Base-by-base conservation (phyloP, 2,113 vertebrate species). In the Progne subis region DNA sequence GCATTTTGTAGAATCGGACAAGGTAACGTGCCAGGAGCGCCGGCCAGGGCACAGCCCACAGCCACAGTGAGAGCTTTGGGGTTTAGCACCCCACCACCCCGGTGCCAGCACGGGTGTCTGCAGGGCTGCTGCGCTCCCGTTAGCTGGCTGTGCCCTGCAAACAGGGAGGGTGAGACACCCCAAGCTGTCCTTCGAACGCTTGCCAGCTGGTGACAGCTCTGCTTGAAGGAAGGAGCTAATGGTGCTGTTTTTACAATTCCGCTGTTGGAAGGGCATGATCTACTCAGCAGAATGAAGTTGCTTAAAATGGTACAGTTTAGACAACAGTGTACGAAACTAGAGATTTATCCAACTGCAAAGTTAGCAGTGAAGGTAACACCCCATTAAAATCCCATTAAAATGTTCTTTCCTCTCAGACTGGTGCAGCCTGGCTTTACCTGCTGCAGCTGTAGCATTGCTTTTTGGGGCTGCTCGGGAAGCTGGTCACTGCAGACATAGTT, bases 1-100 rank as follows among this genome's bases (percentile, higher is more conserved):
- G 8, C 99, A 99, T 94, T 99, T 99, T 90, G 98, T 99, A 6
- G 98, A 99, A 34, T 99, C 98, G 0, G 96, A 97, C n/a, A 99
- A 99, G 99, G 99, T 99, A 95, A 95, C 47, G 57, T 72, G 65
- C 39, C 53, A 18, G 2, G 12, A 18, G 74, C 7, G 44, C 70
- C 61, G 47, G n/a, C 43, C 25, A 25, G 80, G 50, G 80, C 20
- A 2, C 75, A 82, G 46, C 47, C 71, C 25, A 4, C 77, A 43
- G 2, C 41, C n/a, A 1, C 12, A 8, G 6, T 0, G 19, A 18
- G 47, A 52, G 5, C 1, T 29, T 0, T 24, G 60, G 76, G 56
- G 5, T 37, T 43, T 1, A 25, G 59, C 93, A 52, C 49, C 64
- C 49, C 37, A 6, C 0, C 3, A 1, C 6, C 5, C 60, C 34